Percentiles rank a stretch among this genome's conserved stretches.
Evolutionary conservation across 2,113 vertebrate genomes (phyloP).

Genomic region (Perccottus glenii): DNA sequence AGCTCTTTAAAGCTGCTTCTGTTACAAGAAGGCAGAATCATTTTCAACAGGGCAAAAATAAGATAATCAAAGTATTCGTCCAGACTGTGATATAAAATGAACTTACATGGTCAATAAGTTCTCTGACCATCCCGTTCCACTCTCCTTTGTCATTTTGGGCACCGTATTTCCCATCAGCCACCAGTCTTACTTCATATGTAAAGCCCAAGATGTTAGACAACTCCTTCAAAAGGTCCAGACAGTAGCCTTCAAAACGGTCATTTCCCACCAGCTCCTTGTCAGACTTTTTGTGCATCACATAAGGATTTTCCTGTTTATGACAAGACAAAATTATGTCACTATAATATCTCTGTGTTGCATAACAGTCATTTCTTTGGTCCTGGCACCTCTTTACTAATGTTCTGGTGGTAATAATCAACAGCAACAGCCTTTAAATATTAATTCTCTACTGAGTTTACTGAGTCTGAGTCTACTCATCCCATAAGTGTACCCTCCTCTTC

Average conservation of each 20-base stretch:
- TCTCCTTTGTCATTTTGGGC: constrained; percentile 98
- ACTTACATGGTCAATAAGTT: constrained; percentile 97
- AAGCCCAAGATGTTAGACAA: constrained; percentile 96
- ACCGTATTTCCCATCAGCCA: constrained; percentile 95
- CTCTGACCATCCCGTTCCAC: constrained; percentile 99
- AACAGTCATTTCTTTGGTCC: background rate
- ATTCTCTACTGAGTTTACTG: background rate
- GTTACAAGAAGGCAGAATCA: too few species aligned
- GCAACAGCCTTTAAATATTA: background rate
- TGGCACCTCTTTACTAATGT: background rate
- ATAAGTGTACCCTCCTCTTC: background rate
- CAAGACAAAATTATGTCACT: background rate
- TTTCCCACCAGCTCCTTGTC: constrained; percentile 94
- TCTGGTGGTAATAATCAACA: background rate
- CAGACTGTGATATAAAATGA: background rate
- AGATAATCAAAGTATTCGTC: too few species aligned
- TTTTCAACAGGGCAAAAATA: too few species aligned
- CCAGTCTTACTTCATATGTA: constrained; percentile 93
- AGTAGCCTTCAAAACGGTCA: constrained; percentile 97
- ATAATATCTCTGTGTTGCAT: background rate
- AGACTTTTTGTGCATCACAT: constrained; percentile 97
- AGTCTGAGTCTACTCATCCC: constrained; percentile 11
- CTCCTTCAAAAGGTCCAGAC: constrained; percentile 94
- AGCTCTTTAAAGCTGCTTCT: too few species aligned
- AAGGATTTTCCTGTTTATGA: constrained; percentile 90